phyloP scores from a whole-genome alignment of 2,113 vertebrate genomes.

The Prinia subflava region DNA sequence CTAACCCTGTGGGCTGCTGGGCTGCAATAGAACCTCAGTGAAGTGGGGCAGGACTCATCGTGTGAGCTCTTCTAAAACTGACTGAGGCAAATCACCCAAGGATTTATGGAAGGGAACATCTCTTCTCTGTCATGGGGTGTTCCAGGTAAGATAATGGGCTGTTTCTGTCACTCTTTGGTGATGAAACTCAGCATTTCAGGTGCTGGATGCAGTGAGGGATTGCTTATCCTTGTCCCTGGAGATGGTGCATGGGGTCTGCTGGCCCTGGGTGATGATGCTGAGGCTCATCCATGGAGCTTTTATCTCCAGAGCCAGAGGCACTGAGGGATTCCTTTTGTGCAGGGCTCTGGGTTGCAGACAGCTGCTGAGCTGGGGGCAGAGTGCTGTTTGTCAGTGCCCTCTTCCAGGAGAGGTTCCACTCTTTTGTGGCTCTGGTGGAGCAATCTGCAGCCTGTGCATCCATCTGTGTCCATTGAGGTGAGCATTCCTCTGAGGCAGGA shows the following conservation, averaged over 20 bases:
- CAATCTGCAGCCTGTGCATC: neutral
- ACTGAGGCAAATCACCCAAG: neutral
- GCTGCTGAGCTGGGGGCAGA: neutral
- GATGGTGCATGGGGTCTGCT: neutral
- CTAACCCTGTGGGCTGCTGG: neutral
- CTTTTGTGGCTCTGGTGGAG: neutral
- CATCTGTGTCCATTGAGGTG: neutral
- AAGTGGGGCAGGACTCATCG: neutral
- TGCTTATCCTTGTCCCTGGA: neutral
- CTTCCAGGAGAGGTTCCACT: neutral
- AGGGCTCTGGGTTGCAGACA: neutral
- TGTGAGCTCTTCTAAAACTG: neutral
- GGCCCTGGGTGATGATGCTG: neutral
- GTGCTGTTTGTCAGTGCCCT: neutral
- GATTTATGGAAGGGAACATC: neutral
- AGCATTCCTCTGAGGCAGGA: neutral
- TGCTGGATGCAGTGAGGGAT: neutral
- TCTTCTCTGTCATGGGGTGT: neutral
- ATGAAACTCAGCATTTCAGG: neutral
- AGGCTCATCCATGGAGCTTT: neutral
- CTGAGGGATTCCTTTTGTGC: neutral
- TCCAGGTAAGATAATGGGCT: neutral
- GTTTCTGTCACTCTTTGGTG: neutral
- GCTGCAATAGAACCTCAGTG: neutral
- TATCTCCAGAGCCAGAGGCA: neutral